These are phyloP conservation scores for Gallinago stenura DNA, from an alignment of 2,797 vertebrate species.

Conservation along the genomic window DNA sequence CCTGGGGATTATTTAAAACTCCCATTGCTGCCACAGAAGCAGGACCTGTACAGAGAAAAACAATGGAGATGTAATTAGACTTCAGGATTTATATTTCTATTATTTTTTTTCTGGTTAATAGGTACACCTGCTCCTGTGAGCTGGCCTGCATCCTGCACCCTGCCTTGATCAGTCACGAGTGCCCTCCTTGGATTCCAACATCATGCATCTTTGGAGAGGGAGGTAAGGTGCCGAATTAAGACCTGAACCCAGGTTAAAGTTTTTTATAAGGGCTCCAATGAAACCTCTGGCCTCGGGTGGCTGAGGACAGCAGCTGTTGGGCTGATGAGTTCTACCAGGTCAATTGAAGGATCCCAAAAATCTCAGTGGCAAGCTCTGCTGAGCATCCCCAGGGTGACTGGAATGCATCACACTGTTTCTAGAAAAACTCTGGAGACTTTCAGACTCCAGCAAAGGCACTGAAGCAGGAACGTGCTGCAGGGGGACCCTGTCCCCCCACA, in stretches of 20 bases:
- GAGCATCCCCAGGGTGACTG: not conserved
- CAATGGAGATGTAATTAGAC: rapidly evolving
- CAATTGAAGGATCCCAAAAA: not conserved
- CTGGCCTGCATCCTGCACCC: not conserved
- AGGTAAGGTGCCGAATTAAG: not conserved
- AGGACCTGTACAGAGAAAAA: not conserved
- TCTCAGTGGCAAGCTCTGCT: not conserved
- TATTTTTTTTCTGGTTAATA: not conserved
- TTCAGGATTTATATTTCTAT: not conserved
- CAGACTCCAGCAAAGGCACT: not conserved
- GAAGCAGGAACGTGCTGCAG: not conserved
- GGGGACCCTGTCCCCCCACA: rapidly evolving
- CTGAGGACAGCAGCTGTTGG: not conserved
- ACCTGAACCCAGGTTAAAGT: not conserved
- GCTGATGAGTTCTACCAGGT: not conserved
- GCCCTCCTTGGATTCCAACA: not conserved
- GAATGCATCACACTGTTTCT: not conserved
- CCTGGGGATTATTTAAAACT: not conserved
- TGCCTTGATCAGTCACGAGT: not conserved
- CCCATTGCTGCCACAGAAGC: not conserved
- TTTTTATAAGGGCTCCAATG: not conserved
- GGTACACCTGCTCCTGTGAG: not conserved
- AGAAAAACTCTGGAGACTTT: not conserved
- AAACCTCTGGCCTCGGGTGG: not conserved
- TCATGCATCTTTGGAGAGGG: not conserved